Conservation (phyloP, 1,140 invertebrate genomes). For the Ylistrum balloti region DNA sequence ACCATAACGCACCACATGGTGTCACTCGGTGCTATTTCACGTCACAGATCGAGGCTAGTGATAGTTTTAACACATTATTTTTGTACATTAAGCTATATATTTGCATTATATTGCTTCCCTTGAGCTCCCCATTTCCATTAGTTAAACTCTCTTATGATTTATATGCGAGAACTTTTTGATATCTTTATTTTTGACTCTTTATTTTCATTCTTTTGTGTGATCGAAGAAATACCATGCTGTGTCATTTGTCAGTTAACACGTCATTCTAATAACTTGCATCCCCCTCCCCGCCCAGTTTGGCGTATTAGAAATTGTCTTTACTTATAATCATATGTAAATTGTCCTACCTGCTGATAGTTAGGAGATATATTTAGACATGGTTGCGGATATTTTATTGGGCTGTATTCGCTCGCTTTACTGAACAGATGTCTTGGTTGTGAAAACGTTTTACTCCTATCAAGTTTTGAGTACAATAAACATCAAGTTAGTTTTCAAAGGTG, state of each 20-base stretch:
- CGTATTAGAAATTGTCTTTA: neutral
- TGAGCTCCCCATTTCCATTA: neutral
- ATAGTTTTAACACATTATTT: neutral
- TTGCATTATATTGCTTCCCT: neutral
- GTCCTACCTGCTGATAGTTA: too few relatives aligned
- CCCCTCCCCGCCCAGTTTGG: neutral
- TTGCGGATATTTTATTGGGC: neutral
- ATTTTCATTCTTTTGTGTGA: slow-evolving; percentile 29
- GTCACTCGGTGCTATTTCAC: neutral
- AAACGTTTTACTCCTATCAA: neutral
- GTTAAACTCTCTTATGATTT: neutral
- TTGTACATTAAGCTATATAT: neutral
- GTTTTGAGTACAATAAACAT: too few relatives aligned
- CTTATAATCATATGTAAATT: neutral
- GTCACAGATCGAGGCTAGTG: neutral
- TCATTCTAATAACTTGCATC: too few relatives aligned
- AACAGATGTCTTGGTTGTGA: neutral
- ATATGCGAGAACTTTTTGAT: slow-evolving; percentile 9
- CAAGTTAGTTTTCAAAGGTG: too few relatives aligned
- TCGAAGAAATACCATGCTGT: slow-evolving; percentile 5
- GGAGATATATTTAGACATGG: neutral
- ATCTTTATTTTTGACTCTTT: slow-evolving; percentile 30
- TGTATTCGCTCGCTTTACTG: neutral
- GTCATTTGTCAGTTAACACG: neutral
- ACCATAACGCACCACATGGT: neutral